Evolutionary conservation across 2,797 vertebrate genomes (phyloP).

Genomic region (Neomorphus geoffroyi): DNA sequence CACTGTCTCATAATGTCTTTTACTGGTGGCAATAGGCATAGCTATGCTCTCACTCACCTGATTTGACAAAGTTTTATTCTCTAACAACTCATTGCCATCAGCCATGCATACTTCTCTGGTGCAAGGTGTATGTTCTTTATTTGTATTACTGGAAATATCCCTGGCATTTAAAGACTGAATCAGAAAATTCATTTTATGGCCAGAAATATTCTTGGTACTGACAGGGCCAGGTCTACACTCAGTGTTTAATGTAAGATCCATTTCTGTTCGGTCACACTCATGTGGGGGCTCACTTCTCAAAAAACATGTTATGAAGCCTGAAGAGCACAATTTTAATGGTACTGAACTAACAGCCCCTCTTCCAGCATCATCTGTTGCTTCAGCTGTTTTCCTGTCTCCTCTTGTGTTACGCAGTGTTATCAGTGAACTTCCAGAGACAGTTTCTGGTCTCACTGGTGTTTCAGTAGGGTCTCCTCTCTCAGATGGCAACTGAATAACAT

Average conservation of each 20-base stretch:
- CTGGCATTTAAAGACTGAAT: not conserved
- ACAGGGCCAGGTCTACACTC: slow-evolving; percentile 65
- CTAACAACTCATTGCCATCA: not conserved
- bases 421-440: not conserved
- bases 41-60: not conserved
- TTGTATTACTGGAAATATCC: slow-evolving; percentile 24
- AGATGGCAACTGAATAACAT: not conserved
- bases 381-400: not conserved
- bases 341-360: not conserved
- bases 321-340: slow-evolving; percentile 53
- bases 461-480: slow-evolving; percentile 26
- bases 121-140: slow-evolving; percentile 22
- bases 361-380: not conserved
- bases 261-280: slow-evolving; percentile 19
- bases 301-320: slow-evolving; percentile 44
- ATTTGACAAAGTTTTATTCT: slow-evolving; percentile 9
- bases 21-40: not conserved
- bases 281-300: not conserved
- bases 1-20: not conserved
- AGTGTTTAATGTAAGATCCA: slow-evolving; percentile 48
- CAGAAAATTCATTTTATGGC: slow-evolving; percentile 15
- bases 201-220: slow-evolving; percentile 58
- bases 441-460: not conserved
- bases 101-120: not conserved
- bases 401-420: not conserved